Evolutionary conservation across 2,113 vertebrate species (phyloP).

Genomic region (Tringa solitaria): DNA sequence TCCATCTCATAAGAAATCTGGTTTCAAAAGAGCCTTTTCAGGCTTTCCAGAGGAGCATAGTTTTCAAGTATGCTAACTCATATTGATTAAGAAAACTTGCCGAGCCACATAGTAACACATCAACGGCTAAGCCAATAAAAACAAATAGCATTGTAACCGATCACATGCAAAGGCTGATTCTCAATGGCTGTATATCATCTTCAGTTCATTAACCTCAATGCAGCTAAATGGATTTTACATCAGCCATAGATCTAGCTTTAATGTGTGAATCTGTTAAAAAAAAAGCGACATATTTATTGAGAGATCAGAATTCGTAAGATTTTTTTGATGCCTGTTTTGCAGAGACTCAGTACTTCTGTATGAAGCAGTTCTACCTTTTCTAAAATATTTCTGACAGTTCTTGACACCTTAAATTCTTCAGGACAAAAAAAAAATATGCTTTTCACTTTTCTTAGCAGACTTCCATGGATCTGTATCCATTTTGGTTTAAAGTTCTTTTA

Average conservation of each 20-base stretch:
- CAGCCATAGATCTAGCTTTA: background rate
- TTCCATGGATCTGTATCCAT: background rate
- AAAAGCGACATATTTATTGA: background rate
- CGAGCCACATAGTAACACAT: background rate
- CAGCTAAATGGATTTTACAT: conserved; percentile 51
- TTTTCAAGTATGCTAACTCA: conserved; percentile 11
- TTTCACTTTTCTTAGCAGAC: background rate
- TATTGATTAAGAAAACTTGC: conserved; percentile 23
- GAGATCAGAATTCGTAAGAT: background rate
- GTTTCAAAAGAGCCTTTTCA: background rate
- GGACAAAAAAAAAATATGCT: background rate
- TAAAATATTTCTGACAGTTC: background rate
- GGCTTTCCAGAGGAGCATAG: background rate
- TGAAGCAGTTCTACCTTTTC: background rate
- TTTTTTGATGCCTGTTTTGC: background rate
- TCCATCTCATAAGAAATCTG: background rate
- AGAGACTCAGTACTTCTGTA: background rate
- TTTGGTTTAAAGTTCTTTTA: background rate
- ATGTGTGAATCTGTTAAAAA: background rate
- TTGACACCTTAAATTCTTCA: background rate
- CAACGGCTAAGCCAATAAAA: conserved; percentile 49
- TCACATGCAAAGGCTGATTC: conserved; percentile 26
- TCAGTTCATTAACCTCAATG: conserved; percentile 18
- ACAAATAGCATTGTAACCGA: conserved; percentile 36
- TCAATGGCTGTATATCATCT: conserved; percentile 16